Conservation (phyloP, 2,888 invertebrate species). For the Priocnemis perturbator region DNA sequence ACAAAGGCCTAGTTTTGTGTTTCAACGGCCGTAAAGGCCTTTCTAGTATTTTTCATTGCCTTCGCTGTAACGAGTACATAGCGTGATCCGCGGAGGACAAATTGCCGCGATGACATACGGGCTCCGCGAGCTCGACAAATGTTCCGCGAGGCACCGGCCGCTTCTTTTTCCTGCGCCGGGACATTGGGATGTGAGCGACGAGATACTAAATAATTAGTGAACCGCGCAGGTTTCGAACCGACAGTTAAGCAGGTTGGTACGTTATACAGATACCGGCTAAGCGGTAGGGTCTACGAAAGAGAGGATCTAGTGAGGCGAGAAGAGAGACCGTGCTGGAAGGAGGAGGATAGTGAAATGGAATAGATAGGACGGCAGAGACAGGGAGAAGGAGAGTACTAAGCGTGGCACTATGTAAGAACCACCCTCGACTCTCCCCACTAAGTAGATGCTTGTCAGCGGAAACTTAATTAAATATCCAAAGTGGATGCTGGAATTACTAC, state of each 20-base stretch:
- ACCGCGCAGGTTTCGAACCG: conserved; percentile 41
- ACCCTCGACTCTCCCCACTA: conserved; percentile 50
- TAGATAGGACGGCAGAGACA: conserved; percentile 11
- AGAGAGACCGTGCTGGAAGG: conserved; percentile 1
- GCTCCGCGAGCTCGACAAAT: conserved; percentile 4
- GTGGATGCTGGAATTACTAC: conserved; percentile 74
- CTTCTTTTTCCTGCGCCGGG: conserved; percentile 6
- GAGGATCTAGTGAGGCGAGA: not conserved
- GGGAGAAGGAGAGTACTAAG: conserved; percentile 38
- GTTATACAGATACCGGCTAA: conserved; percentile 48
- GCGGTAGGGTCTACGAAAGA: conserved; percentile 35
- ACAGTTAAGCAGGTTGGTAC: conserved; percentile 56
- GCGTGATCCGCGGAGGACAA: no score
- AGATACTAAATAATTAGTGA: conserved; percentile 53
- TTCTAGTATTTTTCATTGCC: conserved; percentile 2
- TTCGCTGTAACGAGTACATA: not conserved
- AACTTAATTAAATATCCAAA: conserved; percentile 76
- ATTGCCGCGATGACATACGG: conserved; percentile 11
- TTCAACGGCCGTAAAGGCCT: conserved; percentile 1
- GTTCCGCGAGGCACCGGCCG: conserved; percentile 1
- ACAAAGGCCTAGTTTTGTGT: not conserved
- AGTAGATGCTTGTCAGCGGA: conserved; percentile 73
- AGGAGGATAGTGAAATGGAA: not conserved
- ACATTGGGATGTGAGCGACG: not conserved
- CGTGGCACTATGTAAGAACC: conserved; percentile 53